phyloP scores from a whole-genome alignment of 2,888 invertebrate species.

The Heteromyza rotundicornis region DNA sequence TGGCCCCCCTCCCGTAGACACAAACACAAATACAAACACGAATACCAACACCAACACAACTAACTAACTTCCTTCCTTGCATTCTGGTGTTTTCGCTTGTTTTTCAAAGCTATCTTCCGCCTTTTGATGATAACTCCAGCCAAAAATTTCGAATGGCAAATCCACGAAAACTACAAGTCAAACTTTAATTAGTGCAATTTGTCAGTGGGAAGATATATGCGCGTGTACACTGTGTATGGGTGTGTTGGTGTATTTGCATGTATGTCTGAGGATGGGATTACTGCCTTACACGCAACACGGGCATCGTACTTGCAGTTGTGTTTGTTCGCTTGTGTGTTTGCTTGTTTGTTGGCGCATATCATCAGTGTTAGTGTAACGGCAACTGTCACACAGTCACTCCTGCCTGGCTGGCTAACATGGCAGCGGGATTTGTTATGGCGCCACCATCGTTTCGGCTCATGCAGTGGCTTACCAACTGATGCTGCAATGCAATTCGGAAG shows the following conservation, averaged over 20 bases:
- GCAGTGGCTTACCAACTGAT: too few species aligned
- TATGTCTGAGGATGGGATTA: not conserved
- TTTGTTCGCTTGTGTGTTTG: too few species aligned
- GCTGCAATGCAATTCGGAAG: too few species aligned
- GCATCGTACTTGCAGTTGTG: not conserved
- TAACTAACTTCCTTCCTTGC: too few species aligned
- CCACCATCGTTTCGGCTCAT: not conserved
- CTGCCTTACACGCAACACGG: slow-evolving; percentile 9
- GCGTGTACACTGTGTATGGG: not conserved
- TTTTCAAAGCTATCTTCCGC: too few species aligned
- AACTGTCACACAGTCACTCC: not conserved
- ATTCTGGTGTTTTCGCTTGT: too few species aligned
- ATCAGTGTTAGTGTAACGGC: not conserved
- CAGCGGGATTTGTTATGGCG: too few species aligned
- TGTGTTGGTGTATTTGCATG: not conserved
- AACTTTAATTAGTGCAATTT: slow-evolving; percentile 32
- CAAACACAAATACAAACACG: too few species aligned
- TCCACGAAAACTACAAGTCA: slow-evolving; percentile 27
- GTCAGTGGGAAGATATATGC: slow-evolving; percentile 5
- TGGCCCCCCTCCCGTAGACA: too few species aligned
- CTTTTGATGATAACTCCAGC: too few species aligned
- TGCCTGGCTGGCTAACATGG: not conserved
- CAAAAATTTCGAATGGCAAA: too few species aligned
- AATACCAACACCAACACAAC: too few species aligned
- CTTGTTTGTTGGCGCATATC: slow-evolving; percentile 6